Conservation (phyloP, 2,888 invertebrate species). For the Caenorhabditis doughertyi region DNA sequence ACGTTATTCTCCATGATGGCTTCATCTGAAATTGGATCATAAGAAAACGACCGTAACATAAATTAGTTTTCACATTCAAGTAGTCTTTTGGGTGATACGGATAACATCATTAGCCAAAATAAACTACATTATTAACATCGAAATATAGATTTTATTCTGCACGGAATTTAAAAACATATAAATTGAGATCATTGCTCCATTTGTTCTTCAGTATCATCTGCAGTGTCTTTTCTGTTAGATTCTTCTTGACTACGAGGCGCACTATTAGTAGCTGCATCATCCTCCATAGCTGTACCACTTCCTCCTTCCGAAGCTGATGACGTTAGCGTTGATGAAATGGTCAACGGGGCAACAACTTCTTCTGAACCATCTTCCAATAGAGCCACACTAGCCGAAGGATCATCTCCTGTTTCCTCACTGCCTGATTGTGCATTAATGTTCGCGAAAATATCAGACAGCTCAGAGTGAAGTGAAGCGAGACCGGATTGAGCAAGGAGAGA, state of each 20-base stretch:
- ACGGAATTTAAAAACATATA: too few species aligned
- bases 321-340: slow-evolving; percentile 7
- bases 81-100: too few species aligned
- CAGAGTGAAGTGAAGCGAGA: slow-evolving; percentile 35
- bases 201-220: slow-evolving; percentile 1
- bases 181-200: slow-evolving; percentile 23
- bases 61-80: too few species aligned
- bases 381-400: neutral
- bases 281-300: neutral
- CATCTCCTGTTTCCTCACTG: neutral
- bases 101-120: too few species aligned
- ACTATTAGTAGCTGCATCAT: slow-evolving; percentile 3
- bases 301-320: slow-evolving; percentile 7
- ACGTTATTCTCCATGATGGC: neutral
- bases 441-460: slow-evolving; percentile 31
- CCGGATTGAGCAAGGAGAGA: slow-evolving; percentile 52
- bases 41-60: too few species aligned
- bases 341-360: slow-evolving; percentile 3
- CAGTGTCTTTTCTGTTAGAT: neutral
- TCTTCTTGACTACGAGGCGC: slow-evolving; percentile 28
- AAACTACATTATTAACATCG: too few species aligned
- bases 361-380: slow-evolving; percentile 2
- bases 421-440: slow-evolving; percentile 9
- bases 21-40: slow-evolving; percentile 1
- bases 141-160: too few species aligned